These are phyloP conservation scores for Spodoptera exigua DNA, from an alignment of 2,888 invertebrate species.

Conservation along the genomic window DNA sequence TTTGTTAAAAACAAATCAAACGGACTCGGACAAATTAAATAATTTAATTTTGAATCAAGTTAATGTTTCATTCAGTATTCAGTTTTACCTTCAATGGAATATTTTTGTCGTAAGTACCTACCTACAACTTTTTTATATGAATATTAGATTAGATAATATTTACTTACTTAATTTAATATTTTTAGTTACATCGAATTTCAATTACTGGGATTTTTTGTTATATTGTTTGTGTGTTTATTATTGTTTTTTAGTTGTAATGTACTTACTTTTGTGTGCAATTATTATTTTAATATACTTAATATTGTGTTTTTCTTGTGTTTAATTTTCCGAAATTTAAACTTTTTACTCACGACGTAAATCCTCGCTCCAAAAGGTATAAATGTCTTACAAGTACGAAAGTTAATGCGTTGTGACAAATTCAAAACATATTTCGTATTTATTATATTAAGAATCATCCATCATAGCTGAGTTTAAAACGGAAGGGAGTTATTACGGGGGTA, in stretches of 20 bases:
- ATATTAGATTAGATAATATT: conserved; percentile 48
- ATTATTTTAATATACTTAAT: conserved; percentile 60
- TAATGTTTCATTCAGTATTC: too few species aligned
- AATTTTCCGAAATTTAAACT: conserved; percentile 11
- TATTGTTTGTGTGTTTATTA: conserved; percentile 53
- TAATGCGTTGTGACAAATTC: too few species aligned
- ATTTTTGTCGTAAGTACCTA: too few species aligned
- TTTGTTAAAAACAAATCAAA: too few species aligned
- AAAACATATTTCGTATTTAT: too few species aligned
- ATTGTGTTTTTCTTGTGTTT: conserved; percentile 34
- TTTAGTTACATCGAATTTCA: conserved; percentile 64
- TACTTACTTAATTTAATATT: conserved; percentile 56
- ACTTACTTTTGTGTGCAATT: conserved; percentile 67
- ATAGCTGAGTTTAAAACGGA: too few species aligned
- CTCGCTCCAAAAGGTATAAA: too few species aligned
- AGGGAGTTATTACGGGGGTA: too few species aligned
- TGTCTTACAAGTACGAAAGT: too few species aligned
- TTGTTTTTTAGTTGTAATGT: conserved; percentile 61
- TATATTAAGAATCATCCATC: too few species aligned
- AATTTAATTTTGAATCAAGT: too few species aligned
- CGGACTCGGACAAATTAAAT: too few species aligned
- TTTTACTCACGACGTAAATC: background rate
- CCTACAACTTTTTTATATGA: background rate
- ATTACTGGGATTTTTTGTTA: conserved; percentile 55
- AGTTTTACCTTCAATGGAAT: conserved; percentile 29